A percentile compares a stretch with the other conserved stretches of the same genome.
These are phyloP conservation scores for Jaculus jaculus DNA, from an alignment of 2,113 vertebrate genomes.

Conservation along the genomic window DNA sequence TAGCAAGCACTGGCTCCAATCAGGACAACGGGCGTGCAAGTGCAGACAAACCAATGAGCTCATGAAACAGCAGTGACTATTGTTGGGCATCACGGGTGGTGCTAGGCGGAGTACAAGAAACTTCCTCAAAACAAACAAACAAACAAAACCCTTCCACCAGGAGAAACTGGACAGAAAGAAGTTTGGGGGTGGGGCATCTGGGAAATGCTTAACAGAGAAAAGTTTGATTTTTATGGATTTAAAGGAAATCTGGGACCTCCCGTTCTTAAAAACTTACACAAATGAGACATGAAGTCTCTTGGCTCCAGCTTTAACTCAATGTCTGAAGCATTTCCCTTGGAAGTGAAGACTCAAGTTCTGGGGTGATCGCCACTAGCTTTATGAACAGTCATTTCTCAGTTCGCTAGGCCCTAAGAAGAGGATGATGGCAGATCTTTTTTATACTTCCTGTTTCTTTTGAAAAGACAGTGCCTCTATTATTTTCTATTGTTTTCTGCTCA, in stretches of 20 bases:
- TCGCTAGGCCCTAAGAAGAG: not conserved
- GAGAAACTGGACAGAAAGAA: not conserved
- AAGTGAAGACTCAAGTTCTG: constrained; percentile 7
- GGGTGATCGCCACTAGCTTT: not conserved
- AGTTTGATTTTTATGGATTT: not conserved
- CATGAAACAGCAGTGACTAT: not conserved
- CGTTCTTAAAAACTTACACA: constrained; percentile 21
- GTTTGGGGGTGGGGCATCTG: not conserved
- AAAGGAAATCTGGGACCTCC: not conserved
- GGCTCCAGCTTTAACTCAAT: constrained; percentile 41
- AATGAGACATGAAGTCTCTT: constrained; percentile 6
- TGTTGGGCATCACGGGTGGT: not conserved
- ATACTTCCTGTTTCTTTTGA: not conserved
- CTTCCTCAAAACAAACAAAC: not conserved
- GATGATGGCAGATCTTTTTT: not conserved
- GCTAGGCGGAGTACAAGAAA: not conserved
- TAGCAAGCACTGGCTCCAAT: not conserved
- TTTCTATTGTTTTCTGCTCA: constrained; percentile 39
- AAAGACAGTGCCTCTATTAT: constrained; percentile 39
- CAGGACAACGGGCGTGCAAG: not conserved
- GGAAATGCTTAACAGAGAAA: not conserved
- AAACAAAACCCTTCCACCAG: too few relatives aligned
- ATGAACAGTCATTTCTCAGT: too few relatives aligned
- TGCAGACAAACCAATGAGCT: not conserved
- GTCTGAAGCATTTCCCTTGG: constrained; percentile 17